These are phyloP conservation scores for Corythaixoides concolor DNA, from an alignment of 2,113 vertebrate species.

Conservation along the genomic window DNA sequence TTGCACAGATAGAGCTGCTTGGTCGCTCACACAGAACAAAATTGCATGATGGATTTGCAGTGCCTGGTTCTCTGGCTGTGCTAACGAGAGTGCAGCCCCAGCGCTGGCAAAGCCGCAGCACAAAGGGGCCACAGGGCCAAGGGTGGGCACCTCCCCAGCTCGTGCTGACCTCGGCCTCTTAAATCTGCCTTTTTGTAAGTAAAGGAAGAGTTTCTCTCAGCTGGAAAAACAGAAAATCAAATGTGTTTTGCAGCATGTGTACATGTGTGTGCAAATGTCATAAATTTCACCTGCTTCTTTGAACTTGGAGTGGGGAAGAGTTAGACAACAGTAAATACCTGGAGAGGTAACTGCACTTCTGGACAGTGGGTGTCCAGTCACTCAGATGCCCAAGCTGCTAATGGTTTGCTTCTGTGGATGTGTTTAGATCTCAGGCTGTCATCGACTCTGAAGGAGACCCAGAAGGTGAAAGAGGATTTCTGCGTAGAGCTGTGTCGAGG, in stretches of 20 bases:
- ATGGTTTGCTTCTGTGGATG: slow-evolving; percentile 4
- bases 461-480: slow-evolving; percentile 28
- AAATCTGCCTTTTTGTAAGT: not conserved
- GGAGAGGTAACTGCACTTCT: not conserved
- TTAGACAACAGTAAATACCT: not conserved
- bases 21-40: not conserved
- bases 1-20: not conserved
- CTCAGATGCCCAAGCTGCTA: not conserved
- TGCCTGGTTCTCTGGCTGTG: not conserved
- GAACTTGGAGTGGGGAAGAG: not conserved
- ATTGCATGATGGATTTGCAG: not conserved
- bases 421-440: slow-evolving; percentile 13
- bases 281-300: not conserved
- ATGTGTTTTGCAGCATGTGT: too few relatives aligned
- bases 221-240: not conserved
- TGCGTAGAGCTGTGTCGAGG: not conserved
- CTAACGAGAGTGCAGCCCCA: not conserved
- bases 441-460: not conserved
- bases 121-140: not conserved
- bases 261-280: accelerated
- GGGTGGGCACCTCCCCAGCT: not conserved
- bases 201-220: not conserved
- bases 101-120: not conserved
- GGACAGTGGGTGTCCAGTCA: not conserved
- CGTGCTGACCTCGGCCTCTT: not conserved